Evolutionary conservation across 92 coral and sea anemone genomes (phyloP).

Genomic region (Siderastrea siderea): DNA sequence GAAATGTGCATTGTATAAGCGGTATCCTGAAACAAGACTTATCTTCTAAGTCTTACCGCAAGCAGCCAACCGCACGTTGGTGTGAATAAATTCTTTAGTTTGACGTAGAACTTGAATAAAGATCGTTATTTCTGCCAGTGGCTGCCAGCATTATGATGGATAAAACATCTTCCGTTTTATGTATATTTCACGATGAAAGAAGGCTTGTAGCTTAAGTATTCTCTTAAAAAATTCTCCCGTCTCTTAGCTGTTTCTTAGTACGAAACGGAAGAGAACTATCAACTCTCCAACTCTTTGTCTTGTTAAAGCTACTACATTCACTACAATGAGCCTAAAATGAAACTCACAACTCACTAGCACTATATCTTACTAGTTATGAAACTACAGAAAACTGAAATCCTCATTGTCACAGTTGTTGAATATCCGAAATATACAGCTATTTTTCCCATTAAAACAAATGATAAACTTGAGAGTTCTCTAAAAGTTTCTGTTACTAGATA

Average conservation of each 20-base stretch:
- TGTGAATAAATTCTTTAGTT: neutral
- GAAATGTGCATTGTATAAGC: constrained; percentile 17
- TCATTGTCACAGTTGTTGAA: no score
- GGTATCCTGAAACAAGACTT: constrained; percentile 17
- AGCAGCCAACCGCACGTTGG: neutral
- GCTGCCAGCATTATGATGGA: neutral
- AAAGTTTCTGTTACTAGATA: no score
- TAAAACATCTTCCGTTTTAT: neutral
- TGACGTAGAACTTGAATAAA: neutral
- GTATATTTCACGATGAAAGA: neutral
- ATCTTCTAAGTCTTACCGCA: constrained; percentile 35
- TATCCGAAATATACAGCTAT: no score
- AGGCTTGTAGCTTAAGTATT: neutral
- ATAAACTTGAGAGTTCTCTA: no score
- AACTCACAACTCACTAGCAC: no score
- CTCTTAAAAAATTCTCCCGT: no score
- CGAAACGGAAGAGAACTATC: neutral
- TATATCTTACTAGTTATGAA: no score
- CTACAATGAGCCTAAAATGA: no score
- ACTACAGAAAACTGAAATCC: no score
- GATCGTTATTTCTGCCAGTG: neutral
- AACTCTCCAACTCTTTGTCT: no score
- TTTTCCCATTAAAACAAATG: no score
- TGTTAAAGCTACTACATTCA: no score
- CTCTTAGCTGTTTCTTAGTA: neutral